These are phyloP conservation scores for Pterocles orientalis DNA, from an alignment of 2,113 vertebrate genomes.

Conservation along the genomic window DNA sequence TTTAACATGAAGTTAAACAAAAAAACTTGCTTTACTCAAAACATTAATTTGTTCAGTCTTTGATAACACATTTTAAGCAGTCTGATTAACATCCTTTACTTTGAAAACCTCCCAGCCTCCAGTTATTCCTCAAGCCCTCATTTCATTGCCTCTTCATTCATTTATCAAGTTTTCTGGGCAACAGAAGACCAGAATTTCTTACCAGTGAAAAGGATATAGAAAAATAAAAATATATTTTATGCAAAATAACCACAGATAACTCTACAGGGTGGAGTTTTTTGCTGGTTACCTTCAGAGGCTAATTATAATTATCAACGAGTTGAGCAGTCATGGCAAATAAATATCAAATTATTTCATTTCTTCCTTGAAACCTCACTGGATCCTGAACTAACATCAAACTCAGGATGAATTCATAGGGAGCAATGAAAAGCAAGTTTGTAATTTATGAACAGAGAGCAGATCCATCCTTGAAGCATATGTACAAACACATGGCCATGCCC, in stretches of 20 bases:
- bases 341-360: neutral
- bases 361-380: constrained; percentile 25
- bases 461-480: constrained; percentile 36
- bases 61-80: neutral
- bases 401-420: neutral
- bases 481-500: constrained; percentile 53
- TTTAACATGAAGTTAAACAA: neutral
- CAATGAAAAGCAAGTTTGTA: constrained; percentile 39
- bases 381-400: neutral
- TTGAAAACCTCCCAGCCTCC: neutral
- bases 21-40: neutral
- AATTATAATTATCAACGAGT: neutral
- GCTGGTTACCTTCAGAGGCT: neutral
- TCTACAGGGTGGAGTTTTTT: neutral
- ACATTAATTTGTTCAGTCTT: neutral
- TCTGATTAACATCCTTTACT: neutral
- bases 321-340: neutral
- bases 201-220: neutral
- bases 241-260: neutral
- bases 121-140: neutral
- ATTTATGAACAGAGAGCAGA: constrained; percentile 54
- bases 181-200: neutral
- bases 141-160: neutral
- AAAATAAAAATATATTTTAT: neutral
- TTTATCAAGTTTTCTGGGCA: neutral